These are phyloP conservation scores for Antechinus flavipes DNA, from an alignment of 2,113 vertebrate species.

Conservation along the genomic window DNA sequence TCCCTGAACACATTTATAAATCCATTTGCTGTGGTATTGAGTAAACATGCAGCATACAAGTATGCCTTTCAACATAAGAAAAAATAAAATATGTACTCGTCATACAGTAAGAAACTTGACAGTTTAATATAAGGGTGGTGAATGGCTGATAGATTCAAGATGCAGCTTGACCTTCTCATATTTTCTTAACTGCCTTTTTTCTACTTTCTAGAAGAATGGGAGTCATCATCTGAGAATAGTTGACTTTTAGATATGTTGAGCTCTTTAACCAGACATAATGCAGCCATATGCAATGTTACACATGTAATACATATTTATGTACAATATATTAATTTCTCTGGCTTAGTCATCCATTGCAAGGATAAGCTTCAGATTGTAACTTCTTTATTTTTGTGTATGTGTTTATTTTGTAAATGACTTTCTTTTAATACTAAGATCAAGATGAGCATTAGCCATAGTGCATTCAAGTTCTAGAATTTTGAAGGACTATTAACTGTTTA, in stretches of 20 bases:
- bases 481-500: neutral
- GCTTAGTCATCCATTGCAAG: neutral
- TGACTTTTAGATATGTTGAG: neutral
- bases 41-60: conserved; percentile 70
- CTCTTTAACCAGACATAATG: neutral
- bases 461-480: neutral
- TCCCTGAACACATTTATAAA: conserved; percentile 66
- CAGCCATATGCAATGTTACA: neutral
- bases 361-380: neutral
- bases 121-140: conserved; percentile 48
- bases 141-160: conserved; percentile 63
- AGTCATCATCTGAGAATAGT: neutral
- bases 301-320: neutral
- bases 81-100: conserved; percentile 60
- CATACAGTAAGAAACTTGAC: conserved; percentile 58
- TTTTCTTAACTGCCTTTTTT: conserved; percentile 29
- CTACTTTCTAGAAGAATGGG: conserved; percentile 46
- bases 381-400: neutral
- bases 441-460: neutral
- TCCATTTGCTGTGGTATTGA: conserved; percentile 64
- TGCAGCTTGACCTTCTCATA: conserved; percentile 29
- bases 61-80: conserved; percentile 56
- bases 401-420: neutral
- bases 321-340: neutral
- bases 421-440: neutral